Evolutionary conservation across 2,113 vertebrate species (phyloP), one percentile per base, ranked within the genome.

Genomic region (Pelmatolapia mariae): DNA sequence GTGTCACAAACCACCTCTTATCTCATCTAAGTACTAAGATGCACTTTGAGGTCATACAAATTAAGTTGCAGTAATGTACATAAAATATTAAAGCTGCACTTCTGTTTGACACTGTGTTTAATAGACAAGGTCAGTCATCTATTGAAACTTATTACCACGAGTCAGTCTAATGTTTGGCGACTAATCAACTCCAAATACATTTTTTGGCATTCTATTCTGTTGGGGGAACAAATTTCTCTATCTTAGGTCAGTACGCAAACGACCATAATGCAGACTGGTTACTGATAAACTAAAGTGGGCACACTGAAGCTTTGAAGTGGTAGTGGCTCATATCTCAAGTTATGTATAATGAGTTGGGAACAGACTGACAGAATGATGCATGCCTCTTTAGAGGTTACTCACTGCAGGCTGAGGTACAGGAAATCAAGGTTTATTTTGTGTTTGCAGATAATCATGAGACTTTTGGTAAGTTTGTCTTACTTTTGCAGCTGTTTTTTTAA

Each of bases 281-380:
- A 81, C 86, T 89, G 95, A 95, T 95, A 94, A 92, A 90, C 61
- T 88, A 68, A 93, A 95, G 94, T 94, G 89, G 86, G 79, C 71
- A 92, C 90, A 85, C 90, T 94, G 92, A 94, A 93, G 91, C 86
- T 86, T 94, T 83, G 91, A 89, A 93, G 91, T 87, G 85, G 80
- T 80, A 40, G 63, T 18, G 68, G 68, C 76, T 89, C 85, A 71
- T 95, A 95, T 95, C 93, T 92, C 54, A 78, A 91, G 92, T 82
- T 88, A 83, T 79, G 86, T 73, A 81, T 85, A 59, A 83, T 82
- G 90, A 91, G 90, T 88, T 84, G 89, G 66, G 84, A 85, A 89
- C 79, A 53, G 89, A 92, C 73, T 82, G 91, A 90, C 87, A 80
- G 71, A 80, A 87, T 85, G 85, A 91, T 87, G 81, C 91, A 92